Evolutionary conservation across 2,888 invertebrate species (phyloP), one percentile per base, ranked within the genome.

Genomic region (Globia sparganii): DNA sequence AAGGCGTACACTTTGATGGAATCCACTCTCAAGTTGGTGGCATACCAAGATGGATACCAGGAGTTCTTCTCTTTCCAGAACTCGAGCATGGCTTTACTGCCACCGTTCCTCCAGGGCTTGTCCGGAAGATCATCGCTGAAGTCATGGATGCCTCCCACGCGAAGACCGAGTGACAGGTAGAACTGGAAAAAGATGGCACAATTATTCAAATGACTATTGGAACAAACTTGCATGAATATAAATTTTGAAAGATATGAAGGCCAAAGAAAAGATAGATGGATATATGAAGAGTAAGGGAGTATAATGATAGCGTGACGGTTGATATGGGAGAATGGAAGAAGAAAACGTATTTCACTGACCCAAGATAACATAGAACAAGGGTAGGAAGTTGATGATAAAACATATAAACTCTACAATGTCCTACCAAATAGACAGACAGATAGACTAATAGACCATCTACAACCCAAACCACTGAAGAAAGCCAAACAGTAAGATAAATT

Each of bases 81-180:
- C 66, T 97, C 95, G 18, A 97, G 93, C 92, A 97, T 97, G 0
- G 97, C 97, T 90, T 97, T 97, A 4, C 97, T 97, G 77, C 97
- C 97, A 13, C 94, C 92, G 92, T 98, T 98, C 75, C 88, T 95
- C 98, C 99, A 99, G 0, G 98, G 98, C 91, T 99, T 99, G 69
- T 95, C 94, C 0, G 94, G 89, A 73, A 88, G 11, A 8, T 92
- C 91, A 87, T 98, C 98, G 0, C 97, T 96, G 91, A 98, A 98
- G 91, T 97, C 97, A 76, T 97, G 97, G 65, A 97, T 94, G 11
- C 99, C 99, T 0, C 98, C 99, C 34, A 98, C 98, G 9, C 98
- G 98, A 5, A 98, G 97, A 21, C 98, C 99, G 53, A 99, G 91
- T 0, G 97, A 97, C 21, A 99, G 91, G 92, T 98, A 98, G 97